Evolutionary conservation across 2,888 invertebrate genomes (phyloP).

Genomic region (Archips crataeganus): DNA sequence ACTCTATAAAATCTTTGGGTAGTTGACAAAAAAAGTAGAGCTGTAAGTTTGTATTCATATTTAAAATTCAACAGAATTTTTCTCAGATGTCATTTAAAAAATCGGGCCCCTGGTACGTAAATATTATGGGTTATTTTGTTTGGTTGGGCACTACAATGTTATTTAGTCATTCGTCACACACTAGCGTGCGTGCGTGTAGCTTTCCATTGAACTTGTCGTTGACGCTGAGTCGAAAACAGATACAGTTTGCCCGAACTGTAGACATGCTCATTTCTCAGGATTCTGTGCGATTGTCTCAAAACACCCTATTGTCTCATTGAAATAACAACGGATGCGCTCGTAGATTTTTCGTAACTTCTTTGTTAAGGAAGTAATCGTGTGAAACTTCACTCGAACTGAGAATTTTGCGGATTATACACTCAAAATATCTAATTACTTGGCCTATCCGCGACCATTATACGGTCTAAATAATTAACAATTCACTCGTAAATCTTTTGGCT

Average conservation of each 20-base stretch:
- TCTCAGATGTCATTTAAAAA: too few species aligned
- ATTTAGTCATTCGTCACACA: slow-evolving; percentile 4
- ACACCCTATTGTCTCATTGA: slow-evolving; percentile 69
- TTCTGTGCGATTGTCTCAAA: slow-evolving; percentile 66
- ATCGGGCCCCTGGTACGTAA: not conserved
- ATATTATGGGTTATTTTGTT: slow-evolving; percentile 2
- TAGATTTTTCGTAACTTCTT: slow-evolving; percentile 79
- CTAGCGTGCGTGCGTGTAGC: not conserved
- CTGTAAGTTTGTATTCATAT: too few species aligned
- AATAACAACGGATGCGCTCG: slow-evolving; percentile 75
- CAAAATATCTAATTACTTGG: slow-evolving; percentile 54
- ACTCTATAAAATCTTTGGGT: too few species aligned
- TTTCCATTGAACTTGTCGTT: slow-evolving; percentile 19
- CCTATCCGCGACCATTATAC: slow-evolving; percentile 35
- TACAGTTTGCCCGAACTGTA: slow-evolving; percentile 43
- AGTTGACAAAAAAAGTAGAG: too few species aligned
- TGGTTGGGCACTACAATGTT: not conserved
- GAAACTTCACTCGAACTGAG: slow-evolving; percentile 63
- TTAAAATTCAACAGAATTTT: too few species aligned
- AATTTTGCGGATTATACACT: slow-evolving; percentile 58
- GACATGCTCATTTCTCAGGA: slow-evolving; percentile 61
- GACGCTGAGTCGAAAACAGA: slow-evolving; percentile 1
- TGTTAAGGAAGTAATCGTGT: slow-evolving; percentile 81
- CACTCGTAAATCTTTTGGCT: slow-evolving; percentile 42
- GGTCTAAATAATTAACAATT: slow-evolving; percentile 41